Evolutionary conservation across 2,113 vertebrate genomes (phyloP).

Genomic region (Rhadina sibilatrix): DNA sequence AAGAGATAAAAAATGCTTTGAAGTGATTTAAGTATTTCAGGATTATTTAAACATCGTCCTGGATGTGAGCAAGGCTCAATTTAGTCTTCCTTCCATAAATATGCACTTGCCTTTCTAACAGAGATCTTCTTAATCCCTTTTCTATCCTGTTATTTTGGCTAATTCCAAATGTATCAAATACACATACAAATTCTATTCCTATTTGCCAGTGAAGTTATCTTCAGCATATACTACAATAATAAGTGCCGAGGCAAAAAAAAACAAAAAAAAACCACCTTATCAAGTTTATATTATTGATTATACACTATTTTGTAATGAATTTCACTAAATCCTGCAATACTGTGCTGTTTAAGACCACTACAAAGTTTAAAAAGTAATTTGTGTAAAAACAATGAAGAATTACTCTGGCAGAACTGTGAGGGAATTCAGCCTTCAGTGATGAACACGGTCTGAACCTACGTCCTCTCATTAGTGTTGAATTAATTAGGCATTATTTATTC

Average conservation of each 20-base stretch:
- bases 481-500: conserved; percentile 56
- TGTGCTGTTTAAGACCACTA: neutral
- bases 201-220: neutral
- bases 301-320: neutral
- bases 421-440: neutral
- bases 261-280: neutral
- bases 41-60: neutral
- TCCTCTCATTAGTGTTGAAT: conserved; percentile 30
- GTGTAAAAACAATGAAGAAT: neutral
- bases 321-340: neutral
- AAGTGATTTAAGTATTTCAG: conserved; percentile 26
- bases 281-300: neutral
- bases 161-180: neutral
- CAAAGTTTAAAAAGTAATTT: neutral
- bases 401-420: neutral
- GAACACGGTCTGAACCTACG: neutral
- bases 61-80: neutral
- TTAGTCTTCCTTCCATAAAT: neutral
- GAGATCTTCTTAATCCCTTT: neutral
- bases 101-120: neutral
- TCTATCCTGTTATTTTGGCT: neutral
- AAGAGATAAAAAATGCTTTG: conserved; percentile 25
- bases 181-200: neutral
- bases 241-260: neutral
- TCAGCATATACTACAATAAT: neutral